Evolutionary conservation across 2,888 invertebrate genomes (phyloP), one percentile per base, ranked within the genome.

Genomic region (Harpalus rubripes): DNA sequence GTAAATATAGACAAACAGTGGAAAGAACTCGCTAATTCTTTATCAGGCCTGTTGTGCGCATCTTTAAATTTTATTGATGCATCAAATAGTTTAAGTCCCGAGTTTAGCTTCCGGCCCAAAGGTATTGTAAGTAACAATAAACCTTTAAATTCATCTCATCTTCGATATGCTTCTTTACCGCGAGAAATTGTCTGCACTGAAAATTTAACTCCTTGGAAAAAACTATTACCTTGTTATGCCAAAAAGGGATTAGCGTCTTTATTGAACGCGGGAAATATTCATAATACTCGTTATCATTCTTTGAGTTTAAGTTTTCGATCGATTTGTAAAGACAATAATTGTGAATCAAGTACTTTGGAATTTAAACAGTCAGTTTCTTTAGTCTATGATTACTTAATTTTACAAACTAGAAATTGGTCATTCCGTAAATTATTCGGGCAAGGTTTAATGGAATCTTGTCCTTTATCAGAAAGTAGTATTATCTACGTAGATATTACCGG

Each of bases 131-230:
- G 90, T 52, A 88, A 90, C 83, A 83, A 86, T 72, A 87, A 88
- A 1, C 91, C 92, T 86, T 91, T 94, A 89, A 90, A 93, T 88
- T 91, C 93, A 87, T 92, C 93, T 89, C 93, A 91, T 88, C 90
- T 95, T 65, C 92, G 96, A 88, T 99, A 98, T 92, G 96, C 98
- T 0, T 95, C 97, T n/a, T 91, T 99, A 86, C 98, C 99, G 0
- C 93, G 97, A 87, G 99, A 99, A 93, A 97, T 98, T 88, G 98
- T 99, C 3, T 99, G 99, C 90, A 99, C 99, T 0, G 99, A 99
- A 92, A 99, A 99, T 92, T 92, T 99, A 88, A 99, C 99, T 12
- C 99, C 99, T 0, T 99, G 99, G 96, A 98, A 98, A 89, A 99
- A 99, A 90, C 92, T 99, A 4, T 91, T 99, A 68, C 99, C 99